A percentile compares a stretch with the other conserved stretches of the same genome.
These are phyloP conservation scores for Exocentrus adspersus DNA, from an alignment of 2,888 invertebrate species.

Conservation along the genomic window DNA sequence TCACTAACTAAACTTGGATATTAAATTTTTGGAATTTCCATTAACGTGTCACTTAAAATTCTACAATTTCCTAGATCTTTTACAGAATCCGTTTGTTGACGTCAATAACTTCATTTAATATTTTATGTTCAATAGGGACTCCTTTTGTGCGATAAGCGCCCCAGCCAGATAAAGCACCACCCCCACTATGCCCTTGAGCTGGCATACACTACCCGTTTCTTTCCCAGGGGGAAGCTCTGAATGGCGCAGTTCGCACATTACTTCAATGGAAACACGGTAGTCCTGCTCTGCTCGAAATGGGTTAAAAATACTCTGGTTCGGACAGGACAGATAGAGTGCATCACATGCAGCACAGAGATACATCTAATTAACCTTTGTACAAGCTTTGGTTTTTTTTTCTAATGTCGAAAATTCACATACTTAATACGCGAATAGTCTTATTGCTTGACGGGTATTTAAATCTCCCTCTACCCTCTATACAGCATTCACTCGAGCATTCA, in stretches of 20 bases:
- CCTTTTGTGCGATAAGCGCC: not conserved
- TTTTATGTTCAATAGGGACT: too few species aligned
- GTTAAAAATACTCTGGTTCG: constrained; percentile 33
- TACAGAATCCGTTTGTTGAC: too few species aligned
- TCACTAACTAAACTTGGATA: too few species aligned
- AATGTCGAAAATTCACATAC: not conserved
- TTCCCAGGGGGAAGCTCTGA: constrained; percentile 23
- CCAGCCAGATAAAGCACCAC: constrained; percentile 14
- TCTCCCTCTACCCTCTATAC: too few species aligned
- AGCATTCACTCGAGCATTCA: too few species aligned
- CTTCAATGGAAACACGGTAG: constrained; percentile 52
- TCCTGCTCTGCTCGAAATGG: constrained; percentile 52
- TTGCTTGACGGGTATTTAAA: too few species aligned
- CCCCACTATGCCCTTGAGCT: constrained; percentile 24
- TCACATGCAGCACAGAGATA: constrained; percentile 60
- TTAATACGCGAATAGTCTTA: too few species aligned
- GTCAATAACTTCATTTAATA: too few species aligned
- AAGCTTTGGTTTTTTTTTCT: constrained; percentile 17
- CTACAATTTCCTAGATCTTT: too few species aligned
- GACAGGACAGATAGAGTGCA: constrained; percentile 55
- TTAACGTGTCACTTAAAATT: too few species aligned
- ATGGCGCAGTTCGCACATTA: constrained; percentile 30
- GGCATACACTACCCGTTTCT: constrained; percentile 24
- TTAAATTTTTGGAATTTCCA: too few species aligned
- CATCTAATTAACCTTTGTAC: constrained; percentile 47